Percentiles rank a stretch among this genome's conserved stretches.
phyloP scores from a whole-genome alignment of 2,888 invertebrate genomes.

The Metellina segmentata region DNA sequence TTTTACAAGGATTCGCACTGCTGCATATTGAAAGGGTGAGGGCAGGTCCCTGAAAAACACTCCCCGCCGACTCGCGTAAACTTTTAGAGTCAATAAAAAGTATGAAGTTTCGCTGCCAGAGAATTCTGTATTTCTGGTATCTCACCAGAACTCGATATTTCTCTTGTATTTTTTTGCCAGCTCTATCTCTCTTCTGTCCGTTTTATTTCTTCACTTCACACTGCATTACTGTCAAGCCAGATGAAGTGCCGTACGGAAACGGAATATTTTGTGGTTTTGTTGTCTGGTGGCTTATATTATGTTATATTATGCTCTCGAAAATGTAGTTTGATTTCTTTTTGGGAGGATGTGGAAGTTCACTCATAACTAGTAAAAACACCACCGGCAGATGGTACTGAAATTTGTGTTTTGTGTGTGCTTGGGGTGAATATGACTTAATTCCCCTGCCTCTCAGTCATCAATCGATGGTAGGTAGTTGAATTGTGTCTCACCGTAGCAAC shows the following conservation, averaged over 20 bases:
- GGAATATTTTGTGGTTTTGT: constrained; percentile 20
- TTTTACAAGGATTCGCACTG: constrained; percentile 10
- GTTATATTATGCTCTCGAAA: constrained; percentile 2
- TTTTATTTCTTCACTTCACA: constrained; percentile 5
- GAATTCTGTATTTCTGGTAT: background rate
- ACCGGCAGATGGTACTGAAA: too few relatives aligned
- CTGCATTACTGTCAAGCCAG: background rate
- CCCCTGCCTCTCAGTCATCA: too few relatives aligned
- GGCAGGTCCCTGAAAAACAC: background rate
- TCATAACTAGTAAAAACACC: too few relatives aligned
- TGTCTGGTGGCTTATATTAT: constrained; percentile 14
- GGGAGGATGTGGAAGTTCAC: too few relatives aligned
- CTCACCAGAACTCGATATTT: background rate
- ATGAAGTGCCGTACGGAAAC: constrained; percentile 6
- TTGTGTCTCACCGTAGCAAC: too few relatives aligned
- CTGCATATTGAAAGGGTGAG: constrained; percentile 42
- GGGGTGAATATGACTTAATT: too few relatives aligned
- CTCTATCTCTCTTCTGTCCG: background rate
- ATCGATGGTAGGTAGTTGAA: too few relatives aligned
- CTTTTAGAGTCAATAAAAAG: constrained; percentile 65
- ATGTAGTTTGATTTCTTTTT: background rate
- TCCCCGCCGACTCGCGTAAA: constrained; percentile 30
- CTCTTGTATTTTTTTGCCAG: background rate
- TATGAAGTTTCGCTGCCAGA: constrained; percentile 41
- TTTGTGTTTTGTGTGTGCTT: too few relatives aligned